These are phyloP conservation scores for Ageneiosus marmoratus DNA, from an alignment of 2,113 vertebrate species.

Conservation along the genomic window DNA sequence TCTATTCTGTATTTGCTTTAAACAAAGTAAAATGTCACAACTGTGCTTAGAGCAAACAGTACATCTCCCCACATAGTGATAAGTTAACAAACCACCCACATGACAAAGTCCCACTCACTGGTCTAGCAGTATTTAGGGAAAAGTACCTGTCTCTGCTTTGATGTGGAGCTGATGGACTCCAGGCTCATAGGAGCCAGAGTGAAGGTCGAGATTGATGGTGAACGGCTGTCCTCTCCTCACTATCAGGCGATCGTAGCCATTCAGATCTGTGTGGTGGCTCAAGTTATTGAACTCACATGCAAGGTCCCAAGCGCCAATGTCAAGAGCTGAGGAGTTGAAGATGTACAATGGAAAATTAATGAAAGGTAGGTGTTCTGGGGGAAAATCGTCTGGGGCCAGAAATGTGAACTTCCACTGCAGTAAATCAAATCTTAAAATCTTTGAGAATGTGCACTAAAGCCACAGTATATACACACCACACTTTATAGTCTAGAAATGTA, in stretches of 20 bases:
- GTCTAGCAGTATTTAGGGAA: not conserved
- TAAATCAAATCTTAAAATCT: not conserved
- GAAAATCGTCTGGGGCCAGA: not conserved
- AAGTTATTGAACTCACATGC: conserved; percentile 79
- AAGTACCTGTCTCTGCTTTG: conserved; percentile 79
- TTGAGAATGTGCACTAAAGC: not conserved
- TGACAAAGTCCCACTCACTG: not conserved
- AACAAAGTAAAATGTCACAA: not conserved
- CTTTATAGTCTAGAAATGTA: not conserved
- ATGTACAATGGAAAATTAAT: not conserved
- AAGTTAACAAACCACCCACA: not conserved
- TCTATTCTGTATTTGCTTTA: conserved; percentile 14
- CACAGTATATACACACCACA: not conserved
- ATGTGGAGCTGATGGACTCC: conserved; percentile 75
- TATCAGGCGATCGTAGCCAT: conserved; percentile 76
- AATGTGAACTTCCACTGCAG: not conserved
- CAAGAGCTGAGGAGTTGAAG: conserved; percentile 70
- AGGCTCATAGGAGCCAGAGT: conserved; percentile 75
- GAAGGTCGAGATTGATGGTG: conserved; percentile 77
- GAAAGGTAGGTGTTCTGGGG: not conserved
- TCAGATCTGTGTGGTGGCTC: conserved; percentile 79
- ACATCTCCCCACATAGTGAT: not conserved
- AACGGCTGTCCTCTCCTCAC: conserved; percentile 87
- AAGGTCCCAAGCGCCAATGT: conserved; percentile 79
- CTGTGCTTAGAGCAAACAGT: conserved; percentile 12